phyloP scores from a whole-genome alignment of 2,113 vertebrate species.

The Redunca redunca region DNA sequence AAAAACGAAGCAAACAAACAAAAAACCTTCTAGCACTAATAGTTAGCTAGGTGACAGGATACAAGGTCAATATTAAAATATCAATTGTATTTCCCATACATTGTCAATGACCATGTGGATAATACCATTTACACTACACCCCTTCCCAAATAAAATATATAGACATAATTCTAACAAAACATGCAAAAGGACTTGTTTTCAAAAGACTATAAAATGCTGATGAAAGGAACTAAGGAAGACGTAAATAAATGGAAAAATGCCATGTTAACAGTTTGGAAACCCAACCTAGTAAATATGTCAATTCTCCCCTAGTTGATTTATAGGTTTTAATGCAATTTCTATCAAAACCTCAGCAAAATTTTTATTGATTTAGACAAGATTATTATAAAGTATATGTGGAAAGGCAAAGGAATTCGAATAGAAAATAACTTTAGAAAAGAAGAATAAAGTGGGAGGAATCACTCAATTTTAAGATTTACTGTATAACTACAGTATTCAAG shows the following conservation, averaged over 20 bases:
- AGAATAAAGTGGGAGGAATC: not conserved
- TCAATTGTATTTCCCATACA: not conserved
- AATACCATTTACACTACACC: not conserved
- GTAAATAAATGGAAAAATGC: not conserved
- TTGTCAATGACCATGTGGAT: not conserved
- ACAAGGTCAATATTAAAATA: not conserved
- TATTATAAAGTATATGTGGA: not conserved
- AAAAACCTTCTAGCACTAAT: not conserved
- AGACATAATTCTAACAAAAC: not conserved
- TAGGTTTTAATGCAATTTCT: not conserved
- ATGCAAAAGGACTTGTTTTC: not conserved
- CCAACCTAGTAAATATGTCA: not conserved
- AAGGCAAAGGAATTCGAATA: not conserved
- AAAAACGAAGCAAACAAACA: not conserved
- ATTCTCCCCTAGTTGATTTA: not conserved
- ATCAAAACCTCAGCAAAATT: not conserved
- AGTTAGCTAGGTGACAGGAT: not conserved
- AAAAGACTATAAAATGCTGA: not conserved
- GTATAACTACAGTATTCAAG: not conserved
- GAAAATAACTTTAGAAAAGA: not conserved
- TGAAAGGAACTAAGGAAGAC: not conserved
- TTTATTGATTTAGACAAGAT: not conserved
- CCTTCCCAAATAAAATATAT: not conserved
- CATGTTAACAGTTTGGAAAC: not conserved
- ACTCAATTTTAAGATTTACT: not conserved